Conservation (phyloP, 2,113 vertebrate species). For the Eolophus roseicapilla region DNA sequence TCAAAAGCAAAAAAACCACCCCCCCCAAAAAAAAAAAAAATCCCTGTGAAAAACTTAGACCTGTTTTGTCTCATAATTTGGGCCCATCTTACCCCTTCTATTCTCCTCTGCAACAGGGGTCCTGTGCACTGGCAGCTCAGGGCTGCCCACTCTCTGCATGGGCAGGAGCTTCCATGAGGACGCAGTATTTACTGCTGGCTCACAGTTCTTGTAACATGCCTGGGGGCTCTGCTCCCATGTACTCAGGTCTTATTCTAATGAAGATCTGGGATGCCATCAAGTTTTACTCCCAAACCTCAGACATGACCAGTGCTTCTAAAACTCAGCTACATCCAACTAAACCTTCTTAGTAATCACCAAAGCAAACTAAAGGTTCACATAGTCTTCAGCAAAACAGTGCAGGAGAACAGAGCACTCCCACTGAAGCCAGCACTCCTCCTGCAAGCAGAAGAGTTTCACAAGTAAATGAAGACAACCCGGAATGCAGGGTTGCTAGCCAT, state of each 20-base stretch:
- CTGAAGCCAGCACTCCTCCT: not conserved
- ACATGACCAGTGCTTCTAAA: not conserved
- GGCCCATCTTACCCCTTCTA: not conserved
- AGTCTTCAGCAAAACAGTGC: not conserved
- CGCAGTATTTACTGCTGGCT: not conserved
- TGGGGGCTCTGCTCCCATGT: not conserved
- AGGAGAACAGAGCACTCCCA: not conserved
- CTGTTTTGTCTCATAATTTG: not conserved
- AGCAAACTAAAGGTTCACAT: not conserved
- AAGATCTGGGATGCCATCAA: fast-evolving
- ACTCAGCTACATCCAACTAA: not conserved
- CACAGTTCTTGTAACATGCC: not conserved
- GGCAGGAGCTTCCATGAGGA: fast-evolving
- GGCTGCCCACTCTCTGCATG: not conserved
- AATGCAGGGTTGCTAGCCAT: not conserved
- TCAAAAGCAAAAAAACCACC: not conserved
- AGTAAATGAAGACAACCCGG: not conserved
- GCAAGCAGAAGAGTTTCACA: not conserved
- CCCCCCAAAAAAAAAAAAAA: not conserved
- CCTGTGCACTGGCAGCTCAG: not conserved
- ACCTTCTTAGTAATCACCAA: not conserved
- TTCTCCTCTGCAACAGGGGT: not conserved
- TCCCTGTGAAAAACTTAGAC: not conserved
- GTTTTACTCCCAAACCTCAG: not conserved
- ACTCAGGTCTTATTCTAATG: not conserved